Evolutionary conservation across 2,797 vertebrate species (phyloP).

Genomic region (Siniperca obscura): DNA sequence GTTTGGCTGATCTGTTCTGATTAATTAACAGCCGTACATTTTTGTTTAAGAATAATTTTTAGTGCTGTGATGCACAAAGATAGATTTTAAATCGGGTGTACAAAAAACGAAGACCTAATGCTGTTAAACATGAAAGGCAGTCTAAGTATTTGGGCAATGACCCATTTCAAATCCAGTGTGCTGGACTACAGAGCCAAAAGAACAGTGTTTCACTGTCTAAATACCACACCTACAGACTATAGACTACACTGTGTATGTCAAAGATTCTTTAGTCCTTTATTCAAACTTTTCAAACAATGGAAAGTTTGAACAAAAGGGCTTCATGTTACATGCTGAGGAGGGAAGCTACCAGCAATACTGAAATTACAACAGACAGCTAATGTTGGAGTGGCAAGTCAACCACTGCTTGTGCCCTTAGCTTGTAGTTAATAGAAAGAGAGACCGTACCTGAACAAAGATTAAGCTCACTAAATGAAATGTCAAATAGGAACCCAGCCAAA

Average conservation of each 20-base stretch:
- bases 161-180: background rate
- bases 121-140: background rate
- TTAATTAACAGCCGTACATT: background rate
- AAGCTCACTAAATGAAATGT: slow-evolving; percentile 13
- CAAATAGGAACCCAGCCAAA: background rate
- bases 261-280: background rate
- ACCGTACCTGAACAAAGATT: background rate
- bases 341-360: background rate
- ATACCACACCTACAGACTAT: background rate
- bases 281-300: background rate
- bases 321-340: background rate
- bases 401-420: slow-evolving; percentile 1
- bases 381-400: background rate
- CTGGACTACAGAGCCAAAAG: background rate
- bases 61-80: background rate
- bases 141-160: background rate
- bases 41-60: background rate
- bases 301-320: no score
- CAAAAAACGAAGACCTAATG: background rate
- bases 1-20: background rate
- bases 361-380: background rate
- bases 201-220: background rate
- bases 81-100: background rate
- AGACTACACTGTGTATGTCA: background rate
- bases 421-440: background rate